Percentiles rank a stretch among this genome's conserved stretches.
Evolutionary conservation across 2,888 invertebrate species (phyloP).

Genomic region (Patella pellucida): DNA sequence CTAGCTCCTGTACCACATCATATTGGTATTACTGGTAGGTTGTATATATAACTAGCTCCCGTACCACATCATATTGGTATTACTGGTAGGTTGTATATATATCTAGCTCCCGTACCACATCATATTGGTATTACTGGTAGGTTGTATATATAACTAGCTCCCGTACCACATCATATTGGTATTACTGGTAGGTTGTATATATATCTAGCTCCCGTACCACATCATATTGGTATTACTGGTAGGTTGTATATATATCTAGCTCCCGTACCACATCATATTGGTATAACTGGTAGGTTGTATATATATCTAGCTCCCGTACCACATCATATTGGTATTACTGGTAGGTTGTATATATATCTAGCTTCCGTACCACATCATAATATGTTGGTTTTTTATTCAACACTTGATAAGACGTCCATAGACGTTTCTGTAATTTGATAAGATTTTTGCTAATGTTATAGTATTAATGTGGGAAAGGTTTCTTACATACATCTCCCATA

Average conservation of each 20-base stretch:
- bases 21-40: slow-evolving; percentile 64
- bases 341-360: not conserved
- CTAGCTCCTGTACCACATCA: slow-evolving; percentile 79
- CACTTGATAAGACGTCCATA: not conserved
- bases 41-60: slow-evolving; percentile 77
- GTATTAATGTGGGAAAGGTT: too few relatives aligned
- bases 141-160: slow-evolving; percentile 77
- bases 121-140: slow-evolving; percentile 62
- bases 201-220: not conserved
- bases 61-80: slow-evolving; percentile 75
- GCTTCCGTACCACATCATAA: not conserved
- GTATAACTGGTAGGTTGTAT: slow-evolving; percentile 56
- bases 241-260: too few relatives aligned
- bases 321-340: slow-evolving; percentile 72
- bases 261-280: slow-evolving; percentile 76
- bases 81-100: not conserved
- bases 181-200: slow-evolving; percentile 19
- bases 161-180: slow-evolving; percentile 76
- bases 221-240: too few relatives aligned
- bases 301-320: slow-evolving; percentile 79
- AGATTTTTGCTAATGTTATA: too few relatives aligned
- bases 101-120: not conserved
- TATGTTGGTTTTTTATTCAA: not conserved
- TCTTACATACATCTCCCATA: too few relatives aligned
- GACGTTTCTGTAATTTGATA: too few relatives aligned